Base-by-base conservation (phyloP, 2,113 vertebrate genomes). In the Callithrix jacchus region DNA sequence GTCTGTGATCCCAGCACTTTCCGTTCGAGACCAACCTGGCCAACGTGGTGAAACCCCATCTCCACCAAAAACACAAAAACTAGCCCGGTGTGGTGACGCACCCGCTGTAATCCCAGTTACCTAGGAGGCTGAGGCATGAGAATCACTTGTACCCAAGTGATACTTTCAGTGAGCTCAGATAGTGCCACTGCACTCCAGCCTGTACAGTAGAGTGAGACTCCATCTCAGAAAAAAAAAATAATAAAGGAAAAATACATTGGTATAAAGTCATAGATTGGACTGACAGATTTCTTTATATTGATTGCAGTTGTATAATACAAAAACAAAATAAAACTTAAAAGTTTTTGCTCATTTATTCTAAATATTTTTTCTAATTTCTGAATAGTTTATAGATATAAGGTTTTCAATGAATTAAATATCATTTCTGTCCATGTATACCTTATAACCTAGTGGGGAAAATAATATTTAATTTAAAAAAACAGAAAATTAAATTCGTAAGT, bases 401-500 rank as follows among this genome's bases (percentile, higher is more conserved):
- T 81, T 1, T 58, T 91, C 16, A 40, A 40, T 64, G 52, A 92
- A 66, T 79, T 74, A 70, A 87, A 58, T 86, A 82, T 54, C 32
- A 0, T 54, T 4, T 4, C 42, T 96, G 2, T 5, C 25, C 11
- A 68, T 5, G 12, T 80, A 47, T n/a, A 6, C 1, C 5, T 77
- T 64, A 83, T 47, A 86, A 45, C 13, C 0, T 45, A 27, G 16
- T 37, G 25, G 18, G 4, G 20, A 10, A 35, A 88, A 56, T n/a
- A 3, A 68, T 45, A 68, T 87, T 89, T 89, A 83, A 40, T 76
- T 10, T 42, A 52, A 85, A 83, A 68, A 61, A 61, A 18, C 5
- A 73, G 5, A 81, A 88, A 76, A 92, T 30, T 32, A 89, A 85
- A 87, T 90, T 73, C 7, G 71, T 32, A 80, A 32, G 71, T 76